Percentiles rank a stretch among this genome's conserved stretches.
Evolutionary conservation across 2,113 vertebrate genomes (phyloP).

Genomic region (Peucedramus taeniatus): DNA sequence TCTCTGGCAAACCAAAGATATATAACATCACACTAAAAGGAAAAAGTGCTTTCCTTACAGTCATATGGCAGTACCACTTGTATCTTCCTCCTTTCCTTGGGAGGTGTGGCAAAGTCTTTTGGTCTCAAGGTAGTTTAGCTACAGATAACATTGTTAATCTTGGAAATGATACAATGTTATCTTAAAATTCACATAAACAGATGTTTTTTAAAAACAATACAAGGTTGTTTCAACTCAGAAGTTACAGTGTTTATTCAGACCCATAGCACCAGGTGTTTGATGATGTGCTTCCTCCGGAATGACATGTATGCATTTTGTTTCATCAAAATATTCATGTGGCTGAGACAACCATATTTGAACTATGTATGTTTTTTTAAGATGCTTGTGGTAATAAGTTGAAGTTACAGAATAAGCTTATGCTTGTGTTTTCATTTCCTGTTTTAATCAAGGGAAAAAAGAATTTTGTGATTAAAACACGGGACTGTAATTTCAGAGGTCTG

Average conservation of each 20-base stretch:
- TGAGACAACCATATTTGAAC: not conserved
- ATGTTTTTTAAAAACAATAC: not conserved
- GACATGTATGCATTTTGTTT: not conserved
- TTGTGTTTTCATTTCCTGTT: not conserved
- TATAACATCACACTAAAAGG: not conserved
- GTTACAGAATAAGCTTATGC: not conserved
- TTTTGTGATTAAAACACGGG: slow-evolving; percentile 24
- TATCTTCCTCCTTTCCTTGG: not conserved
- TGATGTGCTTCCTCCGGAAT: not conserved
- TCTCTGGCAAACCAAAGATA: not conserved
- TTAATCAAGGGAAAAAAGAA: not conserved
- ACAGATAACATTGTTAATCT: not conserved
- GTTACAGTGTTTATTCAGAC: not conserved
- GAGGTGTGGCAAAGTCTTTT: not conserved
- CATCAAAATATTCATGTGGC: not conserved
- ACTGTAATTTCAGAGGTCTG: slow-evolving; percentile 6
- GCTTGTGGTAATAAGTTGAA: not conserved
- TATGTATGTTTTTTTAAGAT: not conserved
- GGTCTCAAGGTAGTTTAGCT: not conserved
- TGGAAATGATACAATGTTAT: not conserved
- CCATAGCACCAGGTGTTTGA: not conserved
- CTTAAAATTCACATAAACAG: not conserved
- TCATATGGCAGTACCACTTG: not conserved
- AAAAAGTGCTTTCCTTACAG: not conserved
- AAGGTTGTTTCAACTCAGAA: not conserved